Base-by-base conservation (phyloP, 2,797 vertebrate species). In the Mus spretus region DNA sequence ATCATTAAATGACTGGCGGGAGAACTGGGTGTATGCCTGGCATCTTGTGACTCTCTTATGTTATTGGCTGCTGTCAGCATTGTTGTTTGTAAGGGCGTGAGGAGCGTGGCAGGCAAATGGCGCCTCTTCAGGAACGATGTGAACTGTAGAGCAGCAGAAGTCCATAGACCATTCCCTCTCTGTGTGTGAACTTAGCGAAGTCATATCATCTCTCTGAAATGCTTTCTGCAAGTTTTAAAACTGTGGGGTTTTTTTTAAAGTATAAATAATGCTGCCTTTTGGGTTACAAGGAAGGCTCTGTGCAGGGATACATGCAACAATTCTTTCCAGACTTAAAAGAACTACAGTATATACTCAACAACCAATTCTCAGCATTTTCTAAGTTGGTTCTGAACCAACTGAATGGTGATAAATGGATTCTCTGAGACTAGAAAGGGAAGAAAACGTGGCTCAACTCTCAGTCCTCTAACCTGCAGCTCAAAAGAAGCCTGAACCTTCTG, bases 391-490 rank as follows among this genome's bases (percentile, higher is more conserved):
- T 53, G 88, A 12, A 89, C 75, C 59, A 72, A 89, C 1, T 75
- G 47, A 88, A 94, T 77, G 83, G 63, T 44, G 93, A 92, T 94
- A 93, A 96, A 82, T 57, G 26, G 15, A 74, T 88, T 90, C 17
- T 95, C 31, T 89, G 79, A 78, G 37, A 78, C 72, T 90, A 95
- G 40, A 81, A 90, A 82, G 79, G 37, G 65, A 92, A 84, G 40
- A 82, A 95, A 94, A 77, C 26, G 40, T 89, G 10, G 44, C n/a
- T 94, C 19, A 57, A 70, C 28, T 80, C 26, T 82, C 90, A 83
- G 1, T 19, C 28, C 55, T 93, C 80, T 84, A 91, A 94, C 80
- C 50, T 47, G 22, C n/a, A 92, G 28, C 78, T 93, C 50, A 86
- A 72, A n/a, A 79, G 96, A 93, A 59, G 72, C 53, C 50, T 34